Conservation (phyloP, 2,888 invertebrate species). For the Patella ulyssiponensis region DNA sequence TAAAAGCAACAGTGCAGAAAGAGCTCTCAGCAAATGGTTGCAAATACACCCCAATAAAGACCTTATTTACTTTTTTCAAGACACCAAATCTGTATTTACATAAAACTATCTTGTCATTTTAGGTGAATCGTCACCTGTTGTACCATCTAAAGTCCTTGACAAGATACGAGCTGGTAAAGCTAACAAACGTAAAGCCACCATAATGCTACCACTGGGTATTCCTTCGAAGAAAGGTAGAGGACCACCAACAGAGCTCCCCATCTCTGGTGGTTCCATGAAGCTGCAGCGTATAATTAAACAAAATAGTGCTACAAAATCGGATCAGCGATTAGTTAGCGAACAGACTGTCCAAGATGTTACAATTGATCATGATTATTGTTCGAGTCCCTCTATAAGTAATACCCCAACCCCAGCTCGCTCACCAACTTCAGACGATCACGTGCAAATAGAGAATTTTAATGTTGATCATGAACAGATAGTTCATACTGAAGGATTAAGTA, state of each 20-base stretch:
- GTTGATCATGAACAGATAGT: not conserved
- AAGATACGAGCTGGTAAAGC: constrained; percentile 30
- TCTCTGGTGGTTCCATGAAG: not conserved
- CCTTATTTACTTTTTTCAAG: too few species aligned
- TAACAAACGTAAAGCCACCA: constrained; percentile 49
- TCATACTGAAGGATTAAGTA: constrained; percentile 4
- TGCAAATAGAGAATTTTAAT: not conserved
- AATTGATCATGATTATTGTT: constrained; percentile 4
- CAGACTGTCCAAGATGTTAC: constrained; percentile 3
- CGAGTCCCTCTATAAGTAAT: not conserved
- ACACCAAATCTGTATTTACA: too few species aligned
- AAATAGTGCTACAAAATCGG: not conserved
- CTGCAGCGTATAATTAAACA: not conserved
- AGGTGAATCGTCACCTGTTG: constrained; percentile 22
- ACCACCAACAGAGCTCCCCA: constrained; percentile 33
- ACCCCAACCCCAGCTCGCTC: not conserved
- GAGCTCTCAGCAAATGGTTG: too few species aligned
- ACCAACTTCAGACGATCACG: not conserved
- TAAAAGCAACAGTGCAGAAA: too few species aligned
- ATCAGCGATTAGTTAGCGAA: constrained; percentile 16
- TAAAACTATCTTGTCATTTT: not conserved
- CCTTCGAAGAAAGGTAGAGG: constrained; percentile 53
- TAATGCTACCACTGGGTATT: constrained; percentile 55
- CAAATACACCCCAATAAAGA: too few species aligned
- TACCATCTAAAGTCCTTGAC: constrained; percentile 30